Evolutionary conservation across 2,797 vertebrate genomes (phyloP).

Genomic region (Sylvilagus floridanus): DNA sequence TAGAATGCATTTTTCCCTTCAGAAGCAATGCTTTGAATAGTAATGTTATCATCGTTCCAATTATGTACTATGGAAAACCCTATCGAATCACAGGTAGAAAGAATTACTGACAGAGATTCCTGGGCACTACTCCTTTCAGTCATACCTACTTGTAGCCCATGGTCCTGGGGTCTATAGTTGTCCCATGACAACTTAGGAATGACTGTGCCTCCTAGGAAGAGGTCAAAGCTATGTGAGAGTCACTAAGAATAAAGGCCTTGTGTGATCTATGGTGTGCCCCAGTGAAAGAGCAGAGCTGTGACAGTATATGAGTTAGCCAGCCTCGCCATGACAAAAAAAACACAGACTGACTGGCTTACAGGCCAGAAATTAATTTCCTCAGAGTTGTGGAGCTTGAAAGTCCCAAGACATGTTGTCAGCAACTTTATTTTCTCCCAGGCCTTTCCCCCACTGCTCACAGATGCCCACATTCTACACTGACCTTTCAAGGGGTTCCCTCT

Average conservation of each 20-base stretch:
- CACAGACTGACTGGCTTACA: not conserved
- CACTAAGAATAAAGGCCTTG: not conserved
- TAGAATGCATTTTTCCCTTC: not conserved
- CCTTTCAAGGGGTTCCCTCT: not conserved
- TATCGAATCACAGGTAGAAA: not conserved
- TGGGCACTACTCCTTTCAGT: not conserved
- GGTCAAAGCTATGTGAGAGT: not conserved
- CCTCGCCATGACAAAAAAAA: not conserved
- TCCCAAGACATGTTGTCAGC: not conserved
- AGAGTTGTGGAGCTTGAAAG: not conserved
- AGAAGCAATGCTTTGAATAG: not conserved
- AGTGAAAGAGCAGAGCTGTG: not conserved
- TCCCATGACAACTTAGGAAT: not conserved
- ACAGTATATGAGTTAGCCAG: accelerated
- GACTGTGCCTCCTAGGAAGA: not conserved
- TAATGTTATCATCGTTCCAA: not conserved
- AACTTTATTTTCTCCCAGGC: not conserved
- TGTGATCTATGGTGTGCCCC: not conserved
- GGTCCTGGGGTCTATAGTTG: not conserved
- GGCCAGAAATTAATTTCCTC: not conserved
- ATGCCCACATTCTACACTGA: not conserved
- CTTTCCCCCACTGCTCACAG: not conserved
- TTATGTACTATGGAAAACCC: not conserved
- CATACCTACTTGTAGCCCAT: not conserved
- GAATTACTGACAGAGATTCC: not conserved